Evolutionary conservation across 2,888 invertebrate genomes (phyloP).

Genomic region (Cheilosia grossa): DNA sequence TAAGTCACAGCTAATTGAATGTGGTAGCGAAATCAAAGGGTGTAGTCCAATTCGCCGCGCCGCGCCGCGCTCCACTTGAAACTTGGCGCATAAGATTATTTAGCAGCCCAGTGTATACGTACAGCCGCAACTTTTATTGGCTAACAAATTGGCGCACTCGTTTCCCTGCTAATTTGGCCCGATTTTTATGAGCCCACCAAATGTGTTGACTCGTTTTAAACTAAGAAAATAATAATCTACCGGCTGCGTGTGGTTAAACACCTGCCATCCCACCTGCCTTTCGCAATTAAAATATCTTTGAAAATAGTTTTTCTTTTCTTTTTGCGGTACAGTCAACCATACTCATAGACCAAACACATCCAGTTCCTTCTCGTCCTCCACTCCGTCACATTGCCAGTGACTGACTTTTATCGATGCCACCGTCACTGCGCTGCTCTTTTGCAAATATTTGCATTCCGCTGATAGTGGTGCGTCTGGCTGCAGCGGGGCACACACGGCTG

Average conservation of each 20-base stretch:
- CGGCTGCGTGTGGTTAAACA: background rate
- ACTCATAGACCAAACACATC: slow-evolving; percentile 12
- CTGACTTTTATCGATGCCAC: slow-evolving; percentile 39
- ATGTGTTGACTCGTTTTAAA: background rate
- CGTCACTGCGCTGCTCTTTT: slow-evolving; percentile 40
- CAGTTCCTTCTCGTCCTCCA: too few relatives aligned
- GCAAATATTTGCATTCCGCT: slow-evolving; percentile 70
- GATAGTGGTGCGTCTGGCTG: slow-evolving; percentile 50
- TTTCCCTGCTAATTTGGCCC: background rate
- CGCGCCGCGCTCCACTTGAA: too few relatives aligned
- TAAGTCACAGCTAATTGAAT: too few relatives aligned
- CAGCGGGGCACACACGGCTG: slow-evolving; percentile 17
- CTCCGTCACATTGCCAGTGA: background rate
- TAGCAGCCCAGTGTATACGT: too few relatives aligned
- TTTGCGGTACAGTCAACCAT: background rate
- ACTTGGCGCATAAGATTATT: too few relatives aligned
- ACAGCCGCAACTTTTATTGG: background rate
- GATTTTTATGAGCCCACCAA: background rate
- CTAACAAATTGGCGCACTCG: background rate
- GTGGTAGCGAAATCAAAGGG: too few relatives aligned
- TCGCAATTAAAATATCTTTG: background rate
- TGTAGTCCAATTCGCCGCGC: too few relatives aligned
- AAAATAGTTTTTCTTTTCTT: background rate
- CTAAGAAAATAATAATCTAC: background rate
- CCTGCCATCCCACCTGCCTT: background rate